Evolutionary conservation across 2,888 invertebrate species (phyloP), one percentile per base, ranked within the genome.

Genomic region (Geophilus truncorum): DNA sequence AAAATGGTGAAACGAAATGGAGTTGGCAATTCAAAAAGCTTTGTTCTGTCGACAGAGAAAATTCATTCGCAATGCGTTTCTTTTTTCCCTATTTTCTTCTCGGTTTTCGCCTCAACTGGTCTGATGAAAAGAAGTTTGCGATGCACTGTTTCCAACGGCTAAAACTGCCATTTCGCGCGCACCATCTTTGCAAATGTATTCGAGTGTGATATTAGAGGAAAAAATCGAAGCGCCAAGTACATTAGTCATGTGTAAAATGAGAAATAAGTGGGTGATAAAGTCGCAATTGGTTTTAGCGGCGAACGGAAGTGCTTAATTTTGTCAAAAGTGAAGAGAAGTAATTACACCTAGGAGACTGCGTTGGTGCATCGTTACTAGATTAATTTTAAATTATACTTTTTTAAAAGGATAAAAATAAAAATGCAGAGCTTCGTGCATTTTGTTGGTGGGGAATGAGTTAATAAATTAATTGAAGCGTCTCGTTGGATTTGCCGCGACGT

Each of bases 181-280:
- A 70, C 70, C 70, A 70, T 70, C 70, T 70, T 70, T 70, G 25
- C 5, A 70, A 70, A 70, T 70, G 70, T 25, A 70, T 25, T 70
- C 25, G 28, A 70, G 70, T 70, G 70, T 70, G 70, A 25, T 70
- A 70, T 70, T 70, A 70, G 70, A 15, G n/a, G 28, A 25, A 70
- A 70, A 70, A 70, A 70, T 23, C 25, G 23, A n/a, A 28, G 70
- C 12, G 70, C 18, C 9, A 70, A 70, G 25, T 70, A n/a, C 25
- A 70, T 70, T 70, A 25, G 70, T 25, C 70, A 25, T 4, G 70
- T 70, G 70, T 70, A 70, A 70, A 70, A 70, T 70, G 70, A 70
- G 70, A 70, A 70, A 70, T 70, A 70, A 70, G 70, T 70, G 70
- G 70, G 70, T n/a, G 70, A 70, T 70, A 70, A 70, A 70, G 25